Evolutionary conservation across 2,797 vertebrate species (phyloP), one percentile per base, ranked within the genome.

Genomic region (Macrochelys suwanniensis): DNA sequence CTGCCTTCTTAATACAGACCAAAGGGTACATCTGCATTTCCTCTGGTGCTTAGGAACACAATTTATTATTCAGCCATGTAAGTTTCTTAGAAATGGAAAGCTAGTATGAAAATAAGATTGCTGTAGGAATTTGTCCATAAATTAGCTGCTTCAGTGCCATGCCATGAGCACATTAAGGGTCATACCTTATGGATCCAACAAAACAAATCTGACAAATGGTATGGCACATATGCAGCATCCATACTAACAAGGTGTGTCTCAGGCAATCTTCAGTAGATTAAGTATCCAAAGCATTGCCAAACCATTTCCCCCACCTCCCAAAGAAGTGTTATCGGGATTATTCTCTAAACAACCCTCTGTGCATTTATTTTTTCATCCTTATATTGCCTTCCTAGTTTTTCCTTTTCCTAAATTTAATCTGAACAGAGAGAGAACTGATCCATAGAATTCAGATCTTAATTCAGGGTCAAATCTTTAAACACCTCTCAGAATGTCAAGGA

Each of bases 51-150:
- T 65, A 77, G 93, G 92, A 94, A 84, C 28, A 87, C 54, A 77
- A 94, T 96, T 96, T 96, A 95, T 92, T 96, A 89, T 88, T 95
- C 83, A 94, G 91, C 68, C 94, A 76, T 90, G 93, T 96, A 95
- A 37, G 17, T 88, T 96, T 95, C 84, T 8, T 0, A 93, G 81
- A 89, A 71, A 53, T 80, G 33, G 50, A n/a, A 53, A 37, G 50
- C 19, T 53, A 17, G 31, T 19, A 53, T 21, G 33, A 53, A 80
- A 79, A 77, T 49, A 80, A 90, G 45, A 87, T 57, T 94, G 89
- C 91, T 87, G 89, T 90, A 87, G 77, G 80, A 91, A 91, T 91
- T 95, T 31, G 59, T 84, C 54, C 50, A 82, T 95, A 94, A 93
- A 96, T 96, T 95, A 94, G 95, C 84, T 92, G 89, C 47, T 80